Conservation (phyloP, 2,113 vertebrate species). For the Percina caprodes region DNA sequence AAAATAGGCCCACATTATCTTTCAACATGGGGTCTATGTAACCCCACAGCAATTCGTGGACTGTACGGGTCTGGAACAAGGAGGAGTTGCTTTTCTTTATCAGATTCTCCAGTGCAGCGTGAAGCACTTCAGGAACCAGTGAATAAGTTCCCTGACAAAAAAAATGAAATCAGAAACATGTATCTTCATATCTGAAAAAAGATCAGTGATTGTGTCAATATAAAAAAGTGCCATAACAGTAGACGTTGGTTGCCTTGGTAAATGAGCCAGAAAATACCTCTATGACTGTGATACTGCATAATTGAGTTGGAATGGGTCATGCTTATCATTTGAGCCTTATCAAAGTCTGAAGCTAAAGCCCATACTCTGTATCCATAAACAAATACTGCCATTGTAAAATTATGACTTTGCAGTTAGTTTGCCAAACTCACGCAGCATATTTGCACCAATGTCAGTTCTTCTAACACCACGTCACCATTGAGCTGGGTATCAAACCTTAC, state of each 20-base stretch:
- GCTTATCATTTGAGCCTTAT: constrained; percentile 2
- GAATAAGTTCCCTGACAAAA: constrained; percentile 84
- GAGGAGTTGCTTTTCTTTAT: constrained; percentile 81
- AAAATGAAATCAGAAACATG: not conserved
- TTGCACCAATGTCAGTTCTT: not conserved
- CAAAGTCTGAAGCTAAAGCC: not conserved
- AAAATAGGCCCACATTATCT: constrained; percentile 84
- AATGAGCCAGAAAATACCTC: constrained; percentile 39
- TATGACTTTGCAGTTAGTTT: not conserved
- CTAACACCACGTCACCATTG: not conserved
- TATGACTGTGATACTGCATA: constrained; percentile 18
- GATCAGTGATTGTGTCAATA: not conserved
- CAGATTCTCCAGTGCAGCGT: constrained; percentile 61
- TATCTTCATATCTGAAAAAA: not conserved
- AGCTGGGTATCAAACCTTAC: not conserved
- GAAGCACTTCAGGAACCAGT: constrained; percentile 32
- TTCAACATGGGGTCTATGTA: constrained; percentile 87
- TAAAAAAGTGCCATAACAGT: not conserved
- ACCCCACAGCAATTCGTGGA: constrained; percentile 94
- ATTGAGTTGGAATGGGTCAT: not conserved
- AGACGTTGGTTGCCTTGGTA: not conserved
- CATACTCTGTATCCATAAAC: not conserved
- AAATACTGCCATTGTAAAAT: not conserved
- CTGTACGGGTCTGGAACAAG: constrained; percentile 88
- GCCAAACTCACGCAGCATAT: not conserved